Evolutionary conservation across 2,888 invertebrate genomes (phyloP).

Genomic region (Dendrolimus houi): DNA sequence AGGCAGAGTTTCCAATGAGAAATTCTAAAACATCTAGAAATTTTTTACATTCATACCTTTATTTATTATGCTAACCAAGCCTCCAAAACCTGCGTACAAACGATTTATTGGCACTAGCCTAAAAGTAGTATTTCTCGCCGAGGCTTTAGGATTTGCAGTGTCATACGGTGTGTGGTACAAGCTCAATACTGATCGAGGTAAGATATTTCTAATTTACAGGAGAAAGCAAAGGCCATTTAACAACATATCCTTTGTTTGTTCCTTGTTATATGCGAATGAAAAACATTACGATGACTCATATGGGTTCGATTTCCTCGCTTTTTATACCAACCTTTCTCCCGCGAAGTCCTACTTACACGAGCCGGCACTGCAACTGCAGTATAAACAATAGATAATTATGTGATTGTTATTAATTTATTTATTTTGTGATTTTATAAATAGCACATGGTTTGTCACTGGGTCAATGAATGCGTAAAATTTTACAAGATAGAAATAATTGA

Average conservation of each 20-base stretch:
- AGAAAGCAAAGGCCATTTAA: background rate
- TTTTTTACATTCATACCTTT: slow-evolving; percentile 6
- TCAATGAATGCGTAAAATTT: no score
- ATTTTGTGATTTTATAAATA: no score
- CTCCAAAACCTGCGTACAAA: slow-evolving; percentile 73
- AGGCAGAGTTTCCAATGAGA: slow-evolving; percentile 3
- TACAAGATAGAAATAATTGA: no score
- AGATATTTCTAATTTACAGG: slow-evolving; percentile 19
- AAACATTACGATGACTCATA: background rate
- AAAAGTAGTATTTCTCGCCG: slow-evolving; percentile 74
- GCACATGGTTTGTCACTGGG: no score
- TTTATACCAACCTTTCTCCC: background rate
- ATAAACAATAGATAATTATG: no score
- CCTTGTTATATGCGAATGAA: no score
- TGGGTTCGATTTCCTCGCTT: background rate
- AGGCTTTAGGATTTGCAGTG: slow-evolving; percentile 75
- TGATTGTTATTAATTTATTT: no score
- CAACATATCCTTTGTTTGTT: no score
- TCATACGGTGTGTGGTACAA: slow-evolving; percentile 81
- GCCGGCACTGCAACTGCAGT: no score
- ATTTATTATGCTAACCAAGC: slow-evolving; percentile 80
- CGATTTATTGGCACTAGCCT: slow-evolving; percentile 71
- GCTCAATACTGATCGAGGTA: slow-evolving; percentile 84
- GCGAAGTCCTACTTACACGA: no score
- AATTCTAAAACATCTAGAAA: slow-evolving; percentile 6